phyloP scores from a whole-genome alignment of 64 coral and sea anemone species.

The Platygyra sinensis region DNA sequence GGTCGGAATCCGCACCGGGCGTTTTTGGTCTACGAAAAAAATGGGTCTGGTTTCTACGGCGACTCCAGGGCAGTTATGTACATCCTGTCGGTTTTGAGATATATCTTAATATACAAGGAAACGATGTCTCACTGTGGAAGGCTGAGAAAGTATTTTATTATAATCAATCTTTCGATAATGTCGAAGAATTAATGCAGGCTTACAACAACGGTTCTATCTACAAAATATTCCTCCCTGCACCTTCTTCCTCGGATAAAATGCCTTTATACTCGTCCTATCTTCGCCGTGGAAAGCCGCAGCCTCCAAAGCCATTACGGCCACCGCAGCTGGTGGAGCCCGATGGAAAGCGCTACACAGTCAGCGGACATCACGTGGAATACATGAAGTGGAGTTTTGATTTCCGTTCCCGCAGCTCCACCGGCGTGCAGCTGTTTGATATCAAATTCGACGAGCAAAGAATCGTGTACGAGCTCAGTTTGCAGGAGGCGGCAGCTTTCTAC shows the following conservation, averaged over 20 bases:
- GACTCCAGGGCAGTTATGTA: slow-evolving; percentile 11
- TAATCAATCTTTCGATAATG: slow-evolving; percentile 30
- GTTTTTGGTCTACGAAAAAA: slow-evolving; percentile 4
- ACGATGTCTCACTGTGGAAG: slow-evolving; percentile 12
- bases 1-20: background rate
- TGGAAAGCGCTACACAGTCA: slow-evolving; percentile 82
- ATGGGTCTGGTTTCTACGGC: slow-evolving; percentile 57
- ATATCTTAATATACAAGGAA: slow-evolving; percentile 23
- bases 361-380: slow-evolving; percentile 77
- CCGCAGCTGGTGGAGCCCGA: slow-evolving; percentile 82
- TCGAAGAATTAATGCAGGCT: slow-evolving; percentile 30
- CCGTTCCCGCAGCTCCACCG: slow-evolving; percentile 61
- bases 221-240: slow-evolving; percentile 49
- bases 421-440: slow-evolving; percentile 80
- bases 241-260: slow-evolving; percentile 15
- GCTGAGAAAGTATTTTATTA: slow-evolving; percentile 60
- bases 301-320: slow-evolving; percentile 51
- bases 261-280: slow-evolving; percentile 53
- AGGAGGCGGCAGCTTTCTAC: slow-evolving; percentile 77
- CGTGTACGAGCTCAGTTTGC: slow-evolving; percentile 81
- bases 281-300: slow-evolving; percentile 58
- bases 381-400: slow-evolving; percentile 95
- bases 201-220: slow-evolving; percentile 41
- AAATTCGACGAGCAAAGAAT: slow-evolving; percentile 71
- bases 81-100: slow-evolving; percentile 67